Evolutionary conservation across 2,797 vertebrate genomes (phyloP).

Genomic region (Discoglossus pictus): DNA sequence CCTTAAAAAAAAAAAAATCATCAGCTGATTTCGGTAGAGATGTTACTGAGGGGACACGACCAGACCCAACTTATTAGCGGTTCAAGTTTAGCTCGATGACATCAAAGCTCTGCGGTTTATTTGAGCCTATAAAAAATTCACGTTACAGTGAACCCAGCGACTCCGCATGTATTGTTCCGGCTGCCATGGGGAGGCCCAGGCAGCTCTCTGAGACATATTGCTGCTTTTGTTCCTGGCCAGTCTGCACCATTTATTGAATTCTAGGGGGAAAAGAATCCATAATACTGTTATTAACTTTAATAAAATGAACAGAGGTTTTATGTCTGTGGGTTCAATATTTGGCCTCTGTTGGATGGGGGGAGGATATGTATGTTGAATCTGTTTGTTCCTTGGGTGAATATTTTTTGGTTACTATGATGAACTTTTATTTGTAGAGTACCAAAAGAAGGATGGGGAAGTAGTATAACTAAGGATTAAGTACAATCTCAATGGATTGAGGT

Average conservation of each 20-base stretch:
- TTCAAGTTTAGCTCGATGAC: constrained; percentile 58
- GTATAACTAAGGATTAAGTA: no score
- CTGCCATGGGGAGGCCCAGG: constrained; percentile 39
- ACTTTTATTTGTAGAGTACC: no score
- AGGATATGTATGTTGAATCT: no score
- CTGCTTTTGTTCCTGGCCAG: constrained; percentile 23
- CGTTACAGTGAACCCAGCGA: background rate
- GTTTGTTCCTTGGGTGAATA: no score
- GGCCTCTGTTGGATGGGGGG: no score
- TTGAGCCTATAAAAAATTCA: constrained; percentile 42
- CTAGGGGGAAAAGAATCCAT: constrained; percentile 14
- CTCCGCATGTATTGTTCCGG: constrained; percentile 38
- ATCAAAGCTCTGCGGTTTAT: constrained; percentile 54
- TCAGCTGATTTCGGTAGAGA: constrained; percentile 66
- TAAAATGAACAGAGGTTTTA: background rate
- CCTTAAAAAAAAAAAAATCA: no score
- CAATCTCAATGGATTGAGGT: no score
- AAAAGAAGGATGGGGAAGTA: no score
- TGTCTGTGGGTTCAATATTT: no score
- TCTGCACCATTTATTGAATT: constrained; percentile 28
- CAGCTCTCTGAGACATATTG: constrained; percentile 28
- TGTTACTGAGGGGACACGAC: constrained; percentile 58
- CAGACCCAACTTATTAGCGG: constrained; percentile 53
- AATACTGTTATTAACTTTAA: constrained; percentile 6
- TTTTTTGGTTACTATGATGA: no score